These are phyloP conservation scores for Larimichthys polyactis DNA, from an alignment of 2,113 vertebrate genomes.

Conservation along the genomic window DNA sequence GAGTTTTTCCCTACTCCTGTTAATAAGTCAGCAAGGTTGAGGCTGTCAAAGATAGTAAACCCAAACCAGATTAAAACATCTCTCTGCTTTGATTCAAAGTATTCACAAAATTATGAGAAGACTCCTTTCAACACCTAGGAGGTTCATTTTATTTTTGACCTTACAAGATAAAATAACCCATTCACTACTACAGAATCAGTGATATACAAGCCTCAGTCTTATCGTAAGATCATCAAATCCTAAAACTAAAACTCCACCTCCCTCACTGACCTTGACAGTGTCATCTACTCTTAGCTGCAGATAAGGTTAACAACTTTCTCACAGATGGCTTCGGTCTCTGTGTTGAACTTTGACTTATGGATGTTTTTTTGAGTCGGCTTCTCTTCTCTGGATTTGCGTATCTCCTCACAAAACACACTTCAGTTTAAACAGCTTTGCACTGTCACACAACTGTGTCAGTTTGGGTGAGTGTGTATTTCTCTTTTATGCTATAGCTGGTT, in stretches of 20 bases:
- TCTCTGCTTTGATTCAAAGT: constrained; percentile 47
- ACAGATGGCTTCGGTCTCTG: background rate
- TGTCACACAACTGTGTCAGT: background rate
- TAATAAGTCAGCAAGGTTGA: constrained; percentile 77
- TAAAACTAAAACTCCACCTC: constrained; percentile 21
- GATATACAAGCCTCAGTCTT: background rate
- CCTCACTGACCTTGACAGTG: background rate
- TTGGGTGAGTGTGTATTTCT: background rate
- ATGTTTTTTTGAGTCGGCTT: constrained; percentile 6
- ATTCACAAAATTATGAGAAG: constrained; percentile 25
- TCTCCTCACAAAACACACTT: constrained; percentile 5
- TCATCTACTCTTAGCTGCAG: background rate
- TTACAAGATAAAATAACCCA: constrained; percentile 29
- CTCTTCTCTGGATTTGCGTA: background rate
- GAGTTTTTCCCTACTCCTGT: constrained; percentile 56
- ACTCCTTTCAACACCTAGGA: constrained; percentile 14
- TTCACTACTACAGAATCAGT: background rate
- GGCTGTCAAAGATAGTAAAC: constrained; percentile 72
- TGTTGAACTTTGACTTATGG: background rate
- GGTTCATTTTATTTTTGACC: constrained; percentile 27
- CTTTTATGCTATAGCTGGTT: background rate
- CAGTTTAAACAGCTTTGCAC: background rate
- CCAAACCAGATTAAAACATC: constrained; percentile 73
- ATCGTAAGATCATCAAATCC: constrained; percentile 24
- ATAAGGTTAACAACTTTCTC: constrained; percentile 19